Evolutionary conservation across 2,888 invertebrate genomes (phyloP).

Genomic region (Callimorpha dominula): DNA sequence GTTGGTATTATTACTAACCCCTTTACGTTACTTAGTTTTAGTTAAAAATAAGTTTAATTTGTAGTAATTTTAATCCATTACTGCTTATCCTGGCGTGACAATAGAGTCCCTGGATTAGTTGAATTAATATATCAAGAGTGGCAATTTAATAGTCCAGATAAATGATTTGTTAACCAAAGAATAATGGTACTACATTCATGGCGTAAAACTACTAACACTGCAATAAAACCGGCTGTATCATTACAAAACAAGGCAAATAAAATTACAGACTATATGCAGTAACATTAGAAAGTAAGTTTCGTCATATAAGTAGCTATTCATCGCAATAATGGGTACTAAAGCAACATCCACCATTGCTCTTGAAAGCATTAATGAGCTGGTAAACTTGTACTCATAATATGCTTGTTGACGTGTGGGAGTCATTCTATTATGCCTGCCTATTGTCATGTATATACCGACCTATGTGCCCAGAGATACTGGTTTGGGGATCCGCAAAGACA

Average conservation of each 20-base stretch:
- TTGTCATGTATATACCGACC: conserved; percentile 38
- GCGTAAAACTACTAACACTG: conserved; percentile 36
- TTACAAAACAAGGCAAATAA: conserved; percentile 65
- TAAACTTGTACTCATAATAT: conserved; percentile 65
- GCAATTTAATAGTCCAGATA: background rate
- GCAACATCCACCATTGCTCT: conserved; percentile 57
- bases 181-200: conserved; percentile 37
- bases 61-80: background rate
- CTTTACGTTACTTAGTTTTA: background rate
- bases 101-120: background rate
- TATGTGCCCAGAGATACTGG: conserved; percentile 53
- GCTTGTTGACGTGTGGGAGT: conserved; percentile 73
- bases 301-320: conserved; percentile 74
- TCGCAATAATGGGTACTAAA: conserved; percentile 67
- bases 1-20: background rate
- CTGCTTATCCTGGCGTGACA: background rate
- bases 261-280: conserved; percentile 67
- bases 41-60: background rate
- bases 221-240: conserved; percentile 59
- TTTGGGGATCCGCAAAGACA: conserved; percentile 40
- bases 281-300: conserved; percentile 80
- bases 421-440: conserved; percentile 63
- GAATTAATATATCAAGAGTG: background rate
- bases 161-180: conserved; percentile 3
- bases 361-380: conserved; percentile 67